These are phyloP conservation scores for Ambastaia sidthimunki DNA, from an alignment of 2,797 vertebrate species.

Conservation along the genomic window DNA sequence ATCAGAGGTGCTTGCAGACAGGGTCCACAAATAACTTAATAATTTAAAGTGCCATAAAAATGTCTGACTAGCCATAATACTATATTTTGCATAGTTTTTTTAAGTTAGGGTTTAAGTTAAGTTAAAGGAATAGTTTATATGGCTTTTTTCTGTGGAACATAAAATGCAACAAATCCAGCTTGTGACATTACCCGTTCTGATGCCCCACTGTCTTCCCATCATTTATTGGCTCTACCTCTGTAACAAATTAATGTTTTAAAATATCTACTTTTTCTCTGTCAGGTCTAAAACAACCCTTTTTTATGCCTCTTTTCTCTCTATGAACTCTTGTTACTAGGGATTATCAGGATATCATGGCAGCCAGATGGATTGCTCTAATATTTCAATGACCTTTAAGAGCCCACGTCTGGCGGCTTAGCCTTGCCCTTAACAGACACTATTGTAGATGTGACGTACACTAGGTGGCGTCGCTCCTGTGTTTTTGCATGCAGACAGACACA, in stretches of 20 bases:
- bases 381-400: constrained; percentile 48
- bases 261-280: neutral
- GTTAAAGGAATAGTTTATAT: too few relatives aligned
- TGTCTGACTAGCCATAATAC: neutral
- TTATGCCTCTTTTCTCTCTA: neutral
- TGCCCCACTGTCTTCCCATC: too few relatives aligned
- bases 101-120: too few relatives aligned
- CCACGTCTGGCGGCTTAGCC: constrained; percentile 11
- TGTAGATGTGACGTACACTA: neutral
- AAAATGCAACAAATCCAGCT: too few relatives aligned
- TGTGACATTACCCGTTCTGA: too few relatives aligned
- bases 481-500: neutral
- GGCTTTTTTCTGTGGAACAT: too few relatives aligned
- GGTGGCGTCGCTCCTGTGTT: constrained; percentile 32
- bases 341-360: constrained; percentile 42
- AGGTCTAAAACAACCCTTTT: neutral
- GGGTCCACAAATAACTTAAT: neutral
- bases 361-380: constrained; percentile 36
- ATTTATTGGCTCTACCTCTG: too few relatives aligned
- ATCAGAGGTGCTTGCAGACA: neutral
- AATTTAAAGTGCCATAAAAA: neutral
- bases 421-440: constrained; percentile 13
- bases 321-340: constrained; percentile 14
- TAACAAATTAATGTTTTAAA: too few relatives aligned
- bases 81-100: neutral